Evolutionary conservation across 2,888 invertebrate species (phyloP).

Genomic region (Erebia aethiops): DNA sequence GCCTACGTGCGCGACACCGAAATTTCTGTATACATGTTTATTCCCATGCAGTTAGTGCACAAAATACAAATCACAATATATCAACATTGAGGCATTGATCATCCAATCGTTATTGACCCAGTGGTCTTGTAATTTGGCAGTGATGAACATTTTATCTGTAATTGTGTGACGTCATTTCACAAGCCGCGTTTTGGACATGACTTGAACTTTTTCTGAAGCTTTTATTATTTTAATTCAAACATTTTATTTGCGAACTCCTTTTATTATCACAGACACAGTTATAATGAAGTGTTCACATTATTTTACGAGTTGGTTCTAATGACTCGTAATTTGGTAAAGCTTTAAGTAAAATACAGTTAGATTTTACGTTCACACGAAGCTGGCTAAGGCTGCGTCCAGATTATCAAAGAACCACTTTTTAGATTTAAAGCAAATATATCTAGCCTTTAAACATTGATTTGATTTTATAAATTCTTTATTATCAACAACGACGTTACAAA

Average conservation of each 20-base stretch:
- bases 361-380: conserved; percentile 4
- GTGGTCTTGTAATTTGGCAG: conserved; percentile 3
- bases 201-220: conserved; percentile 1
- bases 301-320: conserved; percentile 15
- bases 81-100: not conserved
- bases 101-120: not conserved
- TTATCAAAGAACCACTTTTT: too few relatives aligned
- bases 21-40: too few relatives aligned
- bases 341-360: conserved; percentile 6
- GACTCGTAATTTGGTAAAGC: conserved; percentile 8
- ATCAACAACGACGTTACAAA: too few relatives aligned
- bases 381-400: not conserved
- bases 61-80: too few relatives aligned
- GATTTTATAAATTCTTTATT: too few relatives aligned
- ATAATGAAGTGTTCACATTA: conserved; percentile 12
- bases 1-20: too few relatives aligned
- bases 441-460: too few relatives aligned
- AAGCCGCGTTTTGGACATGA: not conserved
- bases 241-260: conserved; percentile 1
- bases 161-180: not conserved
- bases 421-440: too few relatives aligned
- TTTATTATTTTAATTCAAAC: conserved; percentile 6
- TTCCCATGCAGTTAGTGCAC: not conserved
- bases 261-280: not conserved
- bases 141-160: not conserved